Evolutionary conservation across 2,888 invertebrate genomes (phyloP), one percentile per base, ranked within the genome.

Genomic region (Gandaritis pyraliata): DNA sequence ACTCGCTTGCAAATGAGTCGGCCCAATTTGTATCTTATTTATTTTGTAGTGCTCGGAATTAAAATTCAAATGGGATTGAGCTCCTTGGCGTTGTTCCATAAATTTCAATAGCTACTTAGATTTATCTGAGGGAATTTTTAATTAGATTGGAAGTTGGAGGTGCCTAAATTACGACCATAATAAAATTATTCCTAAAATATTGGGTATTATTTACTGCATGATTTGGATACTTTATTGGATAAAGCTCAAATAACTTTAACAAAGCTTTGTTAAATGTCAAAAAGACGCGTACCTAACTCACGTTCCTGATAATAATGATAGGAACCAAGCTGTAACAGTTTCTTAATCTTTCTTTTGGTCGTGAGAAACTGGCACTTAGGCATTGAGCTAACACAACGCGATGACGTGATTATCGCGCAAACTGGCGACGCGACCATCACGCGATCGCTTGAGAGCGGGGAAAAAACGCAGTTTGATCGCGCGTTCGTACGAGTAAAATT

Each of bases 21-120:
- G 70, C 66, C 70, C 71, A 78, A 79, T 75, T 81, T 74, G 76
- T 77, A 70, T 76, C 69, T 75, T 74, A 80, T 80, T 77, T 76
- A 78, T 75, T 77, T 76, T 72, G 65, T 68, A 71, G 70, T 68
- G 61, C 50, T 49, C 56, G 12, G 70, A 75, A 75, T 76, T 78
- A 72, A 73, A 77, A 75, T 75, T 73, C 66, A 73, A 75, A 77
- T 72, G 69, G 70, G 69, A 73, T 74, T 70, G 66, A 70, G 63
- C 61, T 72, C 72, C 58, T 71, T 71, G 58, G 68, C 59, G 53
- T 54, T 67, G 52, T 60, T 47, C 66, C 64, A 63, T 75, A 72
- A 73, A 74, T 75, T 75, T 72, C 69, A 67, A 66, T 66, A 66
- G 69, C 70, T 68, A 64, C 67, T 61, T 69, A 61, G 65, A 67